A percentile compares a stretch with the other conserved stretches of the same genome.
Conservation (phyloP, 2,888 invertebrate genomes). For the Nephrotoma flavescens region DNA sequence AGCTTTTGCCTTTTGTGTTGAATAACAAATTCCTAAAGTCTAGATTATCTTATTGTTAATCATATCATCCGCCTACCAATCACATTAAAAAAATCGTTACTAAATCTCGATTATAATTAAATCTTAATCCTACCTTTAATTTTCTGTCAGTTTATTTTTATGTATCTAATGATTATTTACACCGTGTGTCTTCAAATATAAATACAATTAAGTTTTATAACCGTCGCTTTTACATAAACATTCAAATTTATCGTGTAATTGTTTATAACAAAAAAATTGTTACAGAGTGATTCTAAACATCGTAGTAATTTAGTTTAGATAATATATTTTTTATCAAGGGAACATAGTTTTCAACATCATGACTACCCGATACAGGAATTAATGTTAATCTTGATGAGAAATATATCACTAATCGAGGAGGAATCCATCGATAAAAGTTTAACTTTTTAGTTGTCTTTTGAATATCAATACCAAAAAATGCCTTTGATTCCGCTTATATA, state of each 20-base stretch:
- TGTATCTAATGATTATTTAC: neutral
- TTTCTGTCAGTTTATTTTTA: neutral
- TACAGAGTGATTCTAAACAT: too few species aligned
- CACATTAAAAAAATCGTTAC: neutral
- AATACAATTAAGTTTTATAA: neutral
- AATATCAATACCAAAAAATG: neutral
- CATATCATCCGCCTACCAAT: neutral
- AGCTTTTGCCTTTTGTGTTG: neutral
- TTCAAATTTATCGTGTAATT: too few species aligned
- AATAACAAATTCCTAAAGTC: neutral
- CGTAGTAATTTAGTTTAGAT: too few species aligned
- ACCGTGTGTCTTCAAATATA: neutral
- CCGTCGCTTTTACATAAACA: neutral
- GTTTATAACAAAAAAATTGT: too few species aligned
- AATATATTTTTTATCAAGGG: too few species aligned
- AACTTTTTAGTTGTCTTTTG: neutral
- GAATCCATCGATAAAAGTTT: neutral
- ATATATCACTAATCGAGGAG: neutral
- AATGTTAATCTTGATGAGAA: neutral
- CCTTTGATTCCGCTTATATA: neutral
- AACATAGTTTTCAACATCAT: neutral
- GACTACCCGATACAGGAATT: neutral
- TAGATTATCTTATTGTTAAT: neutral
- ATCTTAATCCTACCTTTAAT: neutral
- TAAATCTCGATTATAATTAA: neutral